phyloP scores from a whole-genome alignment of 1,140 invertebrate genomes.

The Cotesia vestalis region DNA sequence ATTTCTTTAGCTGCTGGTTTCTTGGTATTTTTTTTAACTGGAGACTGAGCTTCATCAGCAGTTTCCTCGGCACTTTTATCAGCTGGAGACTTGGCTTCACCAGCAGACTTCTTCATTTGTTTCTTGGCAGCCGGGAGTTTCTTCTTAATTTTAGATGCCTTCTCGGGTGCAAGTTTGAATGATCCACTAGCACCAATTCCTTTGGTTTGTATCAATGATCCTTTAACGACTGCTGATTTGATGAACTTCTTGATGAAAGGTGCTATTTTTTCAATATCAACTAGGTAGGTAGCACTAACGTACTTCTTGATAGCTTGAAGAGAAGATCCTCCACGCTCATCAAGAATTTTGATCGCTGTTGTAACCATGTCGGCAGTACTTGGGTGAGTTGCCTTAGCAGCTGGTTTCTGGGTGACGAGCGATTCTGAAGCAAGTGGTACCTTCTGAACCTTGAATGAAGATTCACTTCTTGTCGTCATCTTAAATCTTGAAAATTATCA shows the following conservation, averaged over 20 bases:
- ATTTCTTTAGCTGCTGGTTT: slow-evolving; percentile 2
- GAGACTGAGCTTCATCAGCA: slow-evolving; percentile 1
- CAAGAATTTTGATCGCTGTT: slow-evolving; percentile 69
- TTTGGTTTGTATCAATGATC: slow-evolving; percentile 69
- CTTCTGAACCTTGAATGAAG: background rate
- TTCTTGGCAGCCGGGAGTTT: slow-evolving; percentile 15
- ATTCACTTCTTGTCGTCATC: background rate
- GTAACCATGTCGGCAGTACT: slow-evolving; percentile 68
- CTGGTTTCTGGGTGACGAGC: slow-evolving; percentile 50
- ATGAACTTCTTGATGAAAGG: slow-evolving; percentile 71
- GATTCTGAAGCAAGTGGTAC: slow-evolving; percentile 21
- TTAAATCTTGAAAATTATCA: too few species aligned
- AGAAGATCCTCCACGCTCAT: slow-evolving; percentile 70
- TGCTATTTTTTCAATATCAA: slow-evolving; percentile 68
- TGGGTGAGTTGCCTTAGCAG: slow-evolving; percentile 56
- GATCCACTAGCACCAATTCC: slow-evolving; percentile 30
- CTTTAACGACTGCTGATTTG: slow-evolving; percentile 67
- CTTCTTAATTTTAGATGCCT: slow-evolving; percentile 1
- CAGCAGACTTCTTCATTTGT: background rate
- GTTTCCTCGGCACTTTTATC: background rate
- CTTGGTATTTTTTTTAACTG: background rate
- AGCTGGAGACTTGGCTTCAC: background rate
- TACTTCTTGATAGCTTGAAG: slow-evolving; percentile 74
- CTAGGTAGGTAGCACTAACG: slow-evolving; percentile 68
- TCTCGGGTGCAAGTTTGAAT: slow-evolving; percentile 20